Conservation (phyloP, 2,113 vertebrate genomes). For the Gopherus flavomarginatus region DNA sequence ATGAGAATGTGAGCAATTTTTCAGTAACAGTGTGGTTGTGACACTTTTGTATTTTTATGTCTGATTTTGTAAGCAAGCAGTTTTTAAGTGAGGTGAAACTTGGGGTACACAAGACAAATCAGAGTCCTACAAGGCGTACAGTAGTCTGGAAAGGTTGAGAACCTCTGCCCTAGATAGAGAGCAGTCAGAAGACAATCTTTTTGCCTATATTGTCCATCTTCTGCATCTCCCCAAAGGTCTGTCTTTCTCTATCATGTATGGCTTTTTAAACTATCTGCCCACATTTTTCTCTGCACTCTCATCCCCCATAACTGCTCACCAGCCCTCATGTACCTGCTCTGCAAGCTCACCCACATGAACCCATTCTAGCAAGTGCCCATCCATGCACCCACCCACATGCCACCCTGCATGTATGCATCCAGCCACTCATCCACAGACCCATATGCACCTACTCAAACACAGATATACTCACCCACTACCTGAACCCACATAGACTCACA, state of each 20-base stretch:
- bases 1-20: too few species aligned
- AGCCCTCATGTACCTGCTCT: background rate
- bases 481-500: background rate
- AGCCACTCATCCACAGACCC: background rate
- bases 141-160: too few species aligned
- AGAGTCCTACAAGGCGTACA: too few species aligned
- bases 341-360: background rate
- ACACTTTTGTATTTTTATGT: too few species aligned
- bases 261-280: background rate
- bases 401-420: too few species aligned
- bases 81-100: too few species aligned
- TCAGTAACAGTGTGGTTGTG: too few species aligned
- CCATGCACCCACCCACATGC: background rate
- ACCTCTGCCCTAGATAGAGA: too few species aligned
- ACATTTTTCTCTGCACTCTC: background rate
- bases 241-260: background rate
- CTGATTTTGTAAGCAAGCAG: too few species aligned
- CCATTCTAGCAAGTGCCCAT: rapidly evolving
- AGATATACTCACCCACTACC: too few species aligned
- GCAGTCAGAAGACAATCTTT: too few species aligned
- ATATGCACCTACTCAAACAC: background rate
- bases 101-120: too few species aligned
- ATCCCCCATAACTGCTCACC: rapidly evolving
- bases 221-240: background rate
- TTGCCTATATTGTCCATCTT: background rate